Evolutionary conservation across 92 coral and sea anemone genomes (phyloP).

Genomic region (Zoanthus gigantus): DNA sequence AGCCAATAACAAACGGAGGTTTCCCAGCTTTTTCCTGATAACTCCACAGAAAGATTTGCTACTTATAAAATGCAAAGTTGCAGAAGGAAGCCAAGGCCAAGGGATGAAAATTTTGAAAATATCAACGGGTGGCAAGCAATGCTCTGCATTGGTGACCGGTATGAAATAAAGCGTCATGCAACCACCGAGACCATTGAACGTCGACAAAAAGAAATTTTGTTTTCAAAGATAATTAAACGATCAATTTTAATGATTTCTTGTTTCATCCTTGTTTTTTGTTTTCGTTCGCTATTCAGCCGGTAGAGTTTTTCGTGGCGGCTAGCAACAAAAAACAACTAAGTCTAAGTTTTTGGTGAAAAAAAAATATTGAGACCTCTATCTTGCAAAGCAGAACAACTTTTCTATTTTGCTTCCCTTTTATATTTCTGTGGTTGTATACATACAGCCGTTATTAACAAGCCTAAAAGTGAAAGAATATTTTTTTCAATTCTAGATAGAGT

Average conservation of each 20-base stretch:
- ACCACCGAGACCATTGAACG: background rate
- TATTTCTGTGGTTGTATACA: background rate
- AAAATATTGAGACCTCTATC: background rate
- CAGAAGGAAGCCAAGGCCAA: background rate
- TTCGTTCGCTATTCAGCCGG: background rate
- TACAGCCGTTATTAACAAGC: background rate
- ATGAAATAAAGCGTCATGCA: background rate
- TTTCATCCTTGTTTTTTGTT: background rate
- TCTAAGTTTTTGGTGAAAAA: background rate
- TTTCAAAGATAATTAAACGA: background rate
- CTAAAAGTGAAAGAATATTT: background rate
- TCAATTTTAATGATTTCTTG: background rate
- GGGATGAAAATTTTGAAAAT: background rate
- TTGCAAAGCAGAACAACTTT: background rate
- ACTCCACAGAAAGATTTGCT: too few relatives aligned
- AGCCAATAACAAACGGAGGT: background rate
- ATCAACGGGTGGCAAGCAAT: constrained; percentile 22
- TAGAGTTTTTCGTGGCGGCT: too few relatives aligned
- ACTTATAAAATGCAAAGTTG: background rate
- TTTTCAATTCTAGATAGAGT: background rate
- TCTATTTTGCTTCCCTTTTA: background rate
- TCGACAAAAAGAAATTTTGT: background rate
- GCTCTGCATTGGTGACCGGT: background rate
- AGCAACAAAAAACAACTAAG: too few relatives aligned
- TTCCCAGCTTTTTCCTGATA: background rate